Percentiles rank a stretch among this genome's conserved stretches.
phyloP scores from a whole-genome alignment of 2,113 vertebrate species.

The Myotis lucifugus region DNA sequence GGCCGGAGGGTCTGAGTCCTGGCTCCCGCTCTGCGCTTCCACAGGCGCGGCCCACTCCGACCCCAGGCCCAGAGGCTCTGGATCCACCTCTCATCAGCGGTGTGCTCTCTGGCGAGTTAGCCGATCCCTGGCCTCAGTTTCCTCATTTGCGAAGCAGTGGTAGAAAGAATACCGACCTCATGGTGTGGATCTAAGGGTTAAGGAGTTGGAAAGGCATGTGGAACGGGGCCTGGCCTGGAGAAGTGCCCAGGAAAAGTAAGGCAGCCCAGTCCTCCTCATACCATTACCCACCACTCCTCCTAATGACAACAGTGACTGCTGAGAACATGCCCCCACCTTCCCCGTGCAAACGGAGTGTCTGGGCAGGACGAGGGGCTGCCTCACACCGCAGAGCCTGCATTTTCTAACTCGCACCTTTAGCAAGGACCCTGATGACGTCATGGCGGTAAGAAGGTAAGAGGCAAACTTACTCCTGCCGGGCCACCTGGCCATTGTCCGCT shows the following conservation, averaged over 20 bases:
- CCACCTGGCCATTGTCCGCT: background rate
- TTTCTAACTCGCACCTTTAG: background rate
- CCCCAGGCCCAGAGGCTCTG: fast-evolving
- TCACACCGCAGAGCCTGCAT: fast-evolving
- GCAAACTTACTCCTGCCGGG: fast-evolving
- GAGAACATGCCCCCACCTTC: background rate
- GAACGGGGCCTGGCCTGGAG: fast-evolving
- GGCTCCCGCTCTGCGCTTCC: fast-evolving
- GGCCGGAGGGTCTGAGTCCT: fast-evolving
- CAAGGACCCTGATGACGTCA: background rate
- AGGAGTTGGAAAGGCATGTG: fast-evolving
- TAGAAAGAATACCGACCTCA: background rate
- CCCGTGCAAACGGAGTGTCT: too few relatives aligned
- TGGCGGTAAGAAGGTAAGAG: background rate
- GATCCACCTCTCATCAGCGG: background rate
- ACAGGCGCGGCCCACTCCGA: fast-evolving
- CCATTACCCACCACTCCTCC: fast-evolving
- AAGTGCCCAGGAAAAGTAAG: background rate
- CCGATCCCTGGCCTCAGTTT: background rate
- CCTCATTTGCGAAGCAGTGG: background rate
- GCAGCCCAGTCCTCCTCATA: fast-evolving
- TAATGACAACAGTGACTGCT: too few relatives aligned
- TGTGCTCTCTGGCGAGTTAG: background rate
- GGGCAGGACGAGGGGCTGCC: background rate
- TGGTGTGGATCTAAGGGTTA: background rate